A percentile compares a stretch with the other conserved stretches of the same genome.
Evolutionary conservation across 2,113 vertebrate genomes (phyloP).

Genomic region (Monopterus albus): DNA sequence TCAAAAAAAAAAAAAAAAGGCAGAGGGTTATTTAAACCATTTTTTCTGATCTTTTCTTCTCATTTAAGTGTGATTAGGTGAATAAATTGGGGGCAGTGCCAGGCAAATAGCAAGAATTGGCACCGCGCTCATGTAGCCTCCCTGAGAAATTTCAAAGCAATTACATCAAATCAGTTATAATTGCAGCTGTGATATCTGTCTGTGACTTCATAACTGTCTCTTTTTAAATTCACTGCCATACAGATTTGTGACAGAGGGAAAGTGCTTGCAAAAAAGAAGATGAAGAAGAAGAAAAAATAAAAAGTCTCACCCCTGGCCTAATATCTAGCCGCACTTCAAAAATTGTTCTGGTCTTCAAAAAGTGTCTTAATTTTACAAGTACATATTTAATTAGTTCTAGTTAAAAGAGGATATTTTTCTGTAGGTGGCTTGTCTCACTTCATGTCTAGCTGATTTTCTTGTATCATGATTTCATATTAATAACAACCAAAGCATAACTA

Average conservation of each 20-base stretch:
- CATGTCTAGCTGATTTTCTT: background rate
- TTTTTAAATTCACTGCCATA: constrained; percentile 25
- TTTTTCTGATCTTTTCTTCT: constrained; percentile 21
- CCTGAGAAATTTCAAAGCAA: constrained; percentile 45
- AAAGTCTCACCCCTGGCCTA: background rate
- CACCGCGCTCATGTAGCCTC: constrained; percentile 13
- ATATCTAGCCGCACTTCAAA: constrained; percentile 22
- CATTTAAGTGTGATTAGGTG: constrained; percentile 27
- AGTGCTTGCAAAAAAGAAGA: background rate
- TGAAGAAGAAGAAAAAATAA: no score
- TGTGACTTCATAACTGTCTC: constrained; percentile 28
- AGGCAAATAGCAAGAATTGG: constrained; percentile 21
- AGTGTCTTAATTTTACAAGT: background rate
- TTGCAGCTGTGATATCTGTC: constrained; percentile 40
- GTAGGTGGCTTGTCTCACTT: constrained; percentile 19
- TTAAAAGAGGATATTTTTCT: constrained; percentile 45
- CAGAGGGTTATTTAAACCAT: constrained; percentile 3
- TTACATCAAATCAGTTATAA: constrained; percentile 51
- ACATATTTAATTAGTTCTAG: constrained; percentile 35
- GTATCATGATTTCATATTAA: background rate
- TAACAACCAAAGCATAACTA: background rate
- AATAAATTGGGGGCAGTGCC: constrained; percentile 38
- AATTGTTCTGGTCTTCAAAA: constrained; percentile 28
- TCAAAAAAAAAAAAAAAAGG: background rate
- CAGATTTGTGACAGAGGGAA: constrained; percentile 2